phyloP scores from a whole-genome alignment of 2,888 invertebrate species.

The Pseudococcus longispinus region DNA sequence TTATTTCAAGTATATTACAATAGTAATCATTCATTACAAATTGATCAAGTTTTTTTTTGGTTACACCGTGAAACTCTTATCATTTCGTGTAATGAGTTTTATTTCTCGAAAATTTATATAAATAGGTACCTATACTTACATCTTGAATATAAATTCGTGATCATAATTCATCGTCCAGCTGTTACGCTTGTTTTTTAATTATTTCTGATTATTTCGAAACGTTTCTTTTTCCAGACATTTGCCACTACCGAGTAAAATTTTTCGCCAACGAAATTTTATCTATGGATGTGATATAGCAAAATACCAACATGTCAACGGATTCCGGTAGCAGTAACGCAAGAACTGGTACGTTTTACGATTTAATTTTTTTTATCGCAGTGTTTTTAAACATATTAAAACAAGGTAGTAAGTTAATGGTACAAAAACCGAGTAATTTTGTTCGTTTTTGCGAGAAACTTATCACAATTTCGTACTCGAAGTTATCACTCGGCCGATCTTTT shows the following conservation, averaged over 20 bases:
- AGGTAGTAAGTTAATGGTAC: neutral
- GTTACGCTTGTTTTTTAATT: neutral
- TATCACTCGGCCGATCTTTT: neutral
- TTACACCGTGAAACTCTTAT: no score
- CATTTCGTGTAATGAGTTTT: no score
- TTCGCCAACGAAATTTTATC: neutral
- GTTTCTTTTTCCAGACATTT: neutral
- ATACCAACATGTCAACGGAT: conserved; percentile 22
- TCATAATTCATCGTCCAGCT: neutral
- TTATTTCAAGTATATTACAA: neutral
- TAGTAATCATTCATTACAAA: neutral
- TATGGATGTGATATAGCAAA: conserved; percentile 35
- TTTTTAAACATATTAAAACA: neutral
- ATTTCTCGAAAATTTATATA: no score
- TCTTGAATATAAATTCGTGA: neutral
- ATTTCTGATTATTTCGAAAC: neutral
- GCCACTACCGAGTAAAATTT: neutral
- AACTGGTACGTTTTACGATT: conserved; percentile 25
- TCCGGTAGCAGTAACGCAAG: conserved; percentile 29
- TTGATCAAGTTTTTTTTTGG: no score
- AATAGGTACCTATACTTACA: neutral
- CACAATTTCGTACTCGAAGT: neutral
- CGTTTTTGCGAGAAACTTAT: neutral
- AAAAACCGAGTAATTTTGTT: neutral
- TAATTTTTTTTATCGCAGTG: neutral